Evolutionary conservation across 1,140 invertebrate species (phyloP).

Genomic region (Aphis craccivora): DNA sequence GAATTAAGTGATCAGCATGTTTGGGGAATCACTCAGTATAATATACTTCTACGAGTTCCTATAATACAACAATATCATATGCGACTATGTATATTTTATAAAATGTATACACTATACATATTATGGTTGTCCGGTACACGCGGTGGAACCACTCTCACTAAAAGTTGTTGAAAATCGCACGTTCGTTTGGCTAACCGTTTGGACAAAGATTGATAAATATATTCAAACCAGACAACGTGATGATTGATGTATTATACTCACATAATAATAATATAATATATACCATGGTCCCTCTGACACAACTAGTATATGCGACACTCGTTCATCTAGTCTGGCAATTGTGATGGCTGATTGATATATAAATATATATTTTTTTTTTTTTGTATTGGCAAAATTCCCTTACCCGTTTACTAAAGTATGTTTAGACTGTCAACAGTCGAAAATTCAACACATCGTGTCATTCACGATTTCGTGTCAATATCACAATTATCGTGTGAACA

Average conservation of each 20-base stretch:
- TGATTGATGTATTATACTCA: neutral
- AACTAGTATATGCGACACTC: neutral
- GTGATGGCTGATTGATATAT: neutral
- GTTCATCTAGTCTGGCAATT: neutral
- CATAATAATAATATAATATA: neutral
- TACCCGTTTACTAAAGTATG: no score
- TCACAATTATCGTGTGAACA: neutral
- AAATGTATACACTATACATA: neutral
- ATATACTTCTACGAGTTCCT: neutral
- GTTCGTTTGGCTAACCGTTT: neutral
- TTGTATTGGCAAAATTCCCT: constrained; percentile 22
- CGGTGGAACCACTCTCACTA: neutral
- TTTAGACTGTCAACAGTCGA: neutral
- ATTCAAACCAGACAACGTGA: neutral
- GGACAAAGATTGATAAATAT: constrained; percentile 10
- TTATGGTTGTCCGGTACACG: neutral
- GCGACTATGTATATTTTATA: neutral
- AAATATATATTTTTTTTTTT: neutral
- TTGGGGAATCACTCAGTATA: neutral
- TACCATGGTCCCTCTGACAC: neutral
- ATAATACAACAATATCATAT: no score
- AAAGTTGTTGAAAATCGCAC: neutral
- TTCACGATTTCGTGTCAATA: constrained; percentile 1
- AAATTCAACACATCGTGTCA: neutral
- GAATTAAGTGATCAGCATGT: neutral